Percentiles rank a stretch among this genome's conserved stretches.
Evolutionary conservation across 2,888 invertebrate genomes (phyloP).

Genomic region (Coleophora deauratella): DNA sequence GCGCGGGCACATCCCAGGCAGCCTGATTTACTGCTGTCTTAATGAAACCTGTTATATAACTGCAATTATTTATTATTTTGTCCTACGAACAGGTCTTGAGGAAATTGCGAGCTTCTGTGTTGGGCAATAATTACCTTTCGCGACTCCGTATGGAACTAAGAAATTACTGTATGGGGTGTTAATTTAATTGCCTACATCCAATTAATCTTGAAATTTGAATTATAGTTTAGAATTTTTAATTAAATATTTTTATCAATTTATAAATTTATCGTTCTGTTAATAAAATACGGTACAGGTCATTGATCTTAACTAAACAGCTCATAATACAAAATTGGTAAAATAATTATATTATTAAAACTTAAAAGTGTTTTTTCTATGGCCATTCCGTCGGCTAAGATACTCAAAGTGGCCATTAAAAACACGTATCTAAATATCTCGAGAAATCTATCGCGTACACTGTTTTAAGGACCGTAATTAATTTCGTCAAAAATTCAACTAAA

Average conservation of each 20-base stretch:
- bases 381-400: slow-evolving; percentile 43
- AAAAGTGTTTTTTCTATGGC: slow-evolving; percentile 43
- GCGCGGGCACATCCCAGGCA: slow-evolving; percentile 58
- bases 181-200: no score
- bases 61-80: slow-evolving; percentile 71
- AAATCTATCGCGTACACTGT: slow-evolving; percentile 45
- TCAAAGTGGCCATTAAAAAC: slow-evolving; percentile 46
- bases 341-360: slow-evolving; percentile 57
- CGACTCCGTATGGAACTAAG: not conserved
- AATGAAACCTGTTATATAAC: slow-evolving; percentile 72
- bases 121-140: slow-evolving; percentile 55
- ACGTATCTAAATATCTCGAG: slow-evolving; percentile 51
- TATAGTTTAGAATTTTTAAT: no score
- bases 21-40: slow-evolving; percentile 66
- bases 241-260: not conserved
- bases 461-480: slow-evolving; percentile 56
- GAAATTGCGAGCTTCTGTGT: slow-evolving; percentile 57
- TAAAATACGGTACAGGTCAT: slow-evolving; percentile 2
- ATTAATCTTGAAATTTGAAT: no score
- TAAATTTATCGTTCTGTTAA: not conserved
- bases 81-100: slow-evolving; percentile 45
- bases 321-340: no score
- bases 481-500: slow-evolving; percentile 44
- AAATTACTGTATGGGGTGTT: no score
- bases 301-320: not conserved